Conservation (phyloP, 2,113 vertebrate species). For the Tupaia tana region DNA sequence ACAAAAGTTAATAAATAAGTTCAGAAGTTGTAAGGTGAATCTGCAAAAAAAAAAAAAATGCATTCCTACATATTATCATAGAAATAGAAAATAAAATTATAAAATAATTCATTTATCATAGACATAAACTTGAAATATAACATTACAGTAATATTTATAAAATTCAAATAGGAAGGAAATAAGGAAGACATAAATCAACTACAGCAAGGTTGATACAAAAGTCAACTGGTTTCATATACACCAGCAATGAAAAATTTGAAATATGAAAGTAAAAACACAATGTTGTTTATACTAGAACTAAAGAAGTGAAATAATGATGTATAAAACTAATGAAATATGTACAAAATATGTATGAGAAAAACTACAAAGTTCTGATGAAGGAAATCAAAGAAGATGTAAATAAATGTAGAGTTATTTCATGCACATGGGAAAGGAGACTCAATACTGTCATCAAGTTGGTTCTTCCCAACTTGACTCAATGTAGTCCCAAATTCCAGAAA, state of each 20-base stretch:
- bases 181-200: conserved; percentile 23
- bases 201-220: conserved; percentile 28
- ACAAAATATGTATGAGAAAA: background rate
- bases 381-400: conserved; percentile 35
- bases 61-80: conserved; percentile 5
- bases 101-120: conserved; percentile 21
- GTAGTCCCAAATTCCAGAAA: background rate
- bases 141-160: conserved; percentile 37
- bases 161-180: background rate
- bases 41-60: background rate
- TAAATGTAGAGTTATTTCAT: background rate
- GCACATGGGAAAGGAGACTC: background rate
- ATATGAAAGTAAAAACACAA: conserved; percentile 32
- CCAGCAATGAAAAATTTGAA: background rate
- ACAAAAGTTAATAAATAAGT: conserved; percentile 21
- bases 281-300: background rate
- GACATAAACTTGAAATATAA: conserved; percentile 18
- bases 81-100: conserved; percentile 40
- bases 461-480: conserved; percentile 17
- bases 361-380: conserved; percentile 4
- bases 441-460: background rate
- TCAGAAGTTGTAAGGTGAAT: conserved; percentile 21
- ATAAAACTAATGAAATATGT: conserved; percentile 34
- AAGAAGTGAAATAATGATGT: conserved; percentile 25
- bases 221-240: conserved; percentile 4